Evolutionary conservation across 2,888 invertebrate genomes (phyloP).

Genomic region (Argyresthia albistria): DNA sequence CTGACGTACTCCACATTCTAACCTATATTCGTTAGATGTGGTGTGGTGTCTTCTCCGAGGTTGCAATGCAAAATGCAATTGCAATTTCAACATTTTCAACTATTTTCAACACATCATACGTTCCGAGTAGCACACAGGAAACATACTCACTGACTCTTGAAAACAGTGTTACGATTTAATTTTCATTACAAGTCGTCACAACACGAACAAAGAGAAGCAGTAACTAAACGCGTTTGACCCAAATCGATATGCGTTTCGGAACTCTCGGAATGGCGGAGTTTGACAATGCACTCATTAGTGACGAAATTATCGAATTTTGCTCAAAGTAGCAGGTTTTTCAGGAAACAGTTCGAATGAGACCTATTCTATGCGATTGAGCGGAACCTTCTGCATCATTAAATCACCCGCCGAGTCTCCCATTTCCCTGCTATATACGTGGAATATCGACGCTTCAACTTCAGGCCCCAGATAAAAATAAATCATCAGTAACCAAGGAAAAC

Average conservation of each 20-base stretch:
- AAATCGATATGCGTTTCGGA: constrained; percentile 19
- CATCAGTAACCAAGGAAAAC: constrained; percentile 31
- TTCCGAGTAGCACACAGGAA: background rate
- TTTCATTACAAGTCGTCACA: background rate
- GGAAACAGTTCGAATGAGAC: constrained; percentile 30
- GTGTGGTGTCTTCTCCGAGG: too few species aligned
- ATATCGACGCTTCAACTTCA: constrained; percentile 20
- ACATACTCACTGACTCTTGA: background rate
- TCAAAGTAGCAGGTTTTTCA: constrained; percentile 12
- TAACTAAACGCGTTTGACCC: constrained; percentile 2
- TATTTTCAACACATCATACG: too few species aligned
- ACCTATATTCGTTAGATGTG: too few species aligned
- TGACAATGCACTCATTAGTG: constrained; percentile 6
- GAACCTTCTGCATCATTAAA: constrained; percentile 15
- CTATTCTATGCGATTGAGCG: constrained; percentile 27
- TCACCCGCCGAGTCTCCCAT: constrained; percentile 19
- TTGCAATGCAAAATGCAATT: background rate
- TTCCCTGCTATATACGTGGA: constrained; percentile 32
- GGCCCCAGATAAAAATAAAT: constrained; percentile 43
- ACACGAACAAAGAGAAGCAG: background rate
- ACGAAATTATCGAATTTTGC: constrained; percentile 11
- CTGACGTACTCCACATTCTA: too few species aligned
- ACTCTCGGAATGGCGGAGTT: constrained; percentile 23
- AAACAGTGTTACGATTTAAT: background rate
- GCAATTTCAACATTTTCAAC: too few species aligned